Evolutionary conservation across 2,888 invertebrate genomes (phyloP).

Genomic region (Mimachlamys varia): DNA sequence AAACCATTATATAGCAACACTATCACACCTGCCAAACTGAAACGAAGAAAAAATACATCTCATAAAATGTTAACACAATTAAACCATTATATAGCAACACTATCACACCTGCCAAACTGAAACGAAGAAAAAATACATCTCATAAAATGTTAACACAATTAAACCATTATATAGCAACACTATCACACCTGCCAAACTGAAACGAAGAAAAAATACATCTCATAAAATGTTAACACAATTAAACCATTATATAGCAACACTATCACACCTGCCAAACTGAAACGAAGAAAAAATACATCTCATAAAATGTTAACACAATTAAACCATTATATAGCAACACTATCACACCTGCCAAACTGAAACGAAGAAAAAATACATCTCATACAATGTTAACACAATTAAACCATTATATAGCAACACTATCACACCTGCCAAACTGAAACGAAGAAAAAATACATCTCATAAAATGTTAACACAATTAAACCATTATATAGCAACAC

Average conservation of each 20-base stretch:
- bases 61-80: too few relatives aligned
- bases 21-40: slow-evolving; percentile 90
- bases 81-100: slow-evolving; percentile 65
- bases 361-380: slow-evolving; percentile 45
- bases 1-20: slow-evolving; percentile 65
- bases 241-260: slow-evolving; percentile 65
- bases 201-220: slow-evolving; percentile 45
- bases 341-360: slow-evolving; percentile 90
- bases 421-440: slow-evolving; percentile 90
- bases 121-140: slow-evolving; percentile 45
- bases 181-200: slow-evolving; percentile 90
- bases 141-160: too few relatives aligned
- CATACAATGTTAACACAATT: too few relatives aligned
- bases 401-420: slow-evolving; percentile 65
- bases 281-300: slow-evolving; percentile 45
- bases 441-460: slow-evolving; percentile 45
- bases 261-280: slow-evolving; percentile 90
- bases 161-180: slow-evolving; percentile 65
- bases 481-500: slow-evolving; percentile 65
- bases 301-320: too few relatives aligned
- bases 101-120: slow-evolving; percentile 90
- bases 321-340: slow-evolving; percentile 65
- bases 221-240: too few relatives aligned
- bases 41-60: slow-evolving; percentile 45
- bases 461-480: too few relatives aligned